Evolutionary conservation across 2,888 invertebrate genomes (phyloP), one percentile per base, ranked within the genome.

Genomic region (Hirudinaria manillensis): DNA sequence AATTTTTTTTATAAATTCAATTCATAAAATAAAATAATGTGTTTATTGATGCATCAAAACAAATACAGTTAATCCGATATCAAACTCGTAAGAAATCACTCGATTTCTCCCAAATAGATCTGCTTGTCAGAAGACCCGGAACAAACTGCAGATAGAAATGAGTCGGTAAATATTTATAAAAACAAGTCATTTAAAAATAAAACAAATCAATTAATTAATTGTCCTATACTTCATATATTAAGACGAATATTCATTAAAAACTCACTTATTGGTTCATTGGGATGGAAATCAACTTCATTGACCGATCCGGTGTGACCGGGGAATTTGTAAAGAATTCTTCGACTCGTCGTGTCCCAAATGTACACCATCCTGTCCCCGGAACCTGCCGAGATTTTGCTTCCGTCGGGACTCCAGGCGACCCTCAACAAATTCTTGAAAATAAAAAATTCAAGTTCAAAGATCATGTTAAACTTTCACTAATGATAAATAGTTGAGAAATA

Each of bases 231-330:
- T 51, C 21, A 6, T 19, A 36, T 29, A 77, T 34, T 38, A 66
- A 21, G 29, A 71, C 2, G 29, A 51, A 61, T 70, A 32, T 56
- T 51, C 6, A 72, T 27, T 70, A 74, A 66, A 61, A 36, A 82
- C 87, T 86, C 84, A 90, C 90, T 84, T 74, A 99, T 91, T 6
- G 97, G 93, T 85, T 99, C 97, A 51, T 89, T 89, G 0, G 92
- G 92, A 87, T 99, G 98, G 85, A 99, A 96, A 85, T 93, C 93
- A 0, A 95, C 91, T 84, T 94, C 95, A 84, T 97, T 98, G 38
- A 99, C 95, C 78, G 95, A 92, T 55, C 99, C 99, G 86, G 94
- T 92, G 86, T 99, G 99, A 0, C 99, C 99, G 0, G 99, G 98
- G 80, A 99, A 88, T 87, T 95, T 96, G 87, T 98, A 99, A 53